phyloP scores from a whole-genome alignment of 2,113 vertebrate species.

The Hemicordylus capensis region DNA sequence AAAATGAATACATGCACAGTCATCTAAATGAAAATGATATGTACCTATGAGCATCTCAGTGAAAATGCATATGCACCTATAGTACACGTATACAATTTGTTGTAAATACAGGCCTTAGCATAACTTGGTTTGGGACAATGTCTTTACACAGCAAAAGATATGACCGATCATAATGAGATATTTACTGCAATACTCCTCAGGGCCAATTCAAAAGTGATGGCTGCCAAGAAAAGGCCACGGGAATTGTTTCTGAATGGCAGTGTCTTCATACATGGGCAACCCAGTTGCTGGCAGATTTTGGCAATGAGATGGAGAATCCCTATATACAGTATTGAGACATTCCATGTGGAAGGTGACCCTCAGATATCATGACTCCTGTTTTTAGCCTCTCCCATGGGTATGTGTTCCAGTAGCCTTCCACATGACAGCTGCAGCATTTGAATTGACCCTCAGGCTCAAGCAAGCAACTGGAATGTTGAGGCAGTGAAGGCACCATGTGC shows the following conservation, averaged over 20 bases:
- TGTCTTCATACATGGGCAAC: neutral
- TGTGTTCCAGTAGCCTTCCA: neutral
- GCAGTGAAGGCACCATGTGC: neutral
- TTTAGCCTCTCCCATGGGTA: neutral
- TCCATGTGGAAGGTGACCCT: neutral
- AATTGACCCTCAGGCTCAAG: neutral
- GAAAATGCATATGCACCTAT: too few relatives aligned
- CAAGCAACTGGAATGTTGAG: neutral
- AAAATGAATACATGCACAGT: too few relatives aligned
- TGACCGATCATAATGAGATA: too few relatives aligned
- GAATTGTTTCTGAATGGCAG: neutral
- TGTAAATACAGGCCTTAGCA: too few relatives aligned
- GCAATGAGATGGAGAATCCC: neutral
- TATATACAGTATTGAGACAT: neutral
- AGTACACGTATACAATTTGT: too few relatives aligned
- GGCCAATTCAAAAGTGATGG: neutral
- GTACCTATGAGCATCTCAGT: too few relatives aligned
- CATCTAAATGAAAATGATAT: too few relatives aligned
- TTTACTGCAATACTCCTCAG: too few relatives aligned
- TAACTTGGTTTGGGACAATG: too few relatives aligned
- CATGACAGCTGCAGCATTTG: neutral
- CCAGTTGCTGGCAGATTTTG: neutral
- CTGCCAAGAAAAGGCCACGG: neutral
- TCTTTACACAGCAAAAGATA: too few relatives aligned
- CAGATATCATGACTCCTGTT: neutral